phyloP scores from a whole-genome alignment of 1,140 invertebrate genomes.

The Drosophila bocki region DNA sequence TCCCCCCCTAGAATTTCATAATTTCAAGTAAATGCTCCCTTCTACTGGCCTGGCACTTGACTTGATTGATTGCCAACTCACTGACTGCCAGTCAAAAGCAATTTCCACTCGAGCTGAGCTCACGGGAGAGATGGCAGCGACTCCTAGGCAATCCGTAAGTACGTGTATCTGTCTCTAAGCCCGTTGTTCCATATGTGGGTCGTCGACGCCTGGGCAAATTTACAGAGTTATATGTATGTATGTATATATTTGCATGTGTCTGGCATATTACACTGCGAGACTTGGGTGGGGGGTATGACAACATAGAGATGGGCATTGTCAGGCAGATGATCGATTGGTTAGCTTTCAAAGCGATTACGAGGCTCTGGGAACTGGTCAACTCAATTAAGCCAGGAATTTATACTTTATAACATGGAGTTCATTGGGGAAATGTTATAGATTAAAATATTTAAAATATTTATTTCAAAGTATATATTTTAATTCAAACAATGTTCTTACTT shows the following conservation, averaged over 20 bases:
- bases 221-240: slow-evolving; percentile 10
- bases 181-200: slow-evolving; percentile 50
- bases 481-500: background rate
- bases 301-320: slow-evolving; percentile 28
- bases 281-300: slow-evolving; percentile 14
- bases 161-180: slow-evolving; percentile 44
- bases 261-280: slow-evolving; percentile 30
- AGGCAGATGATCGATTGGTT: slow-evolving; percentile 42
- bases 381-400: slow-evolving; percentile 21
- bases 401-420: background rate
- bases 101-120: slow-evolving; percentile 55
- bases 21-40: slow-evolving; percentile 44
- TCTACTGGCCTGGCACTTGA: slow-evolving; percentile 53
- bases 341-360: slow-evolving; percentile 25
- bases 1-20: slow-evolving; percentile 66
- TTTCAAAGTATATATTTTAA: background rate
- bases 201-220: slow-evolving; percentile 39
- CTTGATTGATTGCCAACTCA: slow-evolving; percentile 78
- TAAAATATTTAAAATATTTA: too few relatives aligned
- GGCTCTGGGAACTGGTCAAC: slow-evolving; percentile 20
- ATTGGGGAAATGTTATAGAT: background rate
- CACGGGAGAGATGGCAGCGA: slow-evolving; percentile 29
- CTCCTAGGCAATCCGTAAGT: slow-evolving; percentile 41
- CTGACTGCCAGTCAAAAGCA: slow-evolving; percentile 57
- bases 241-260: slow-evolving; percentile 38